phyloP scores from a whole-genome alignment of 2,888 invertebrate species.

The Dioctria rufipes region DNA sequence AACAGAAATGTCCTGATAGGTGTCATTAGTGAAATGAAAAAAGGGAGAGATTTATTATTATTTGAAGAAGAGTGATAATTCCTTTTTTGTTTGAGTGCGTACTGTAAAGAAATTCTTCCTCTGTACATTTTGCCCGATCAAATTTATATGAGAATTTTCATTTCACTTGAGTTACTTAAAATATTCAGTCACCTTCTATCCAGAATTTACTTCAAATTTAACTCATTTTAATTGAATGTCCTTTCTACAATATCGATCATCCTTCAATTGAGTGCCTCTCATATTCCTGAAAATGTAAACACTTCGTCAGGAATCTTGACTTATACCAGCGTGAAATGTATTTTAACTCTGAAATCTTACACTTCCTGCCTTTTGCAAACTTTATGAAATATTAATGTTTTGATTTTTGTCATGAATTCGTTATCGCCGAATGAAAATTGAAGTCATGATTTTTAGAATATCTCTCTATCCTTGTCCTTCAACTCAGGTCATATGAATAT shows the following conservation, averaged over 20 bases:
- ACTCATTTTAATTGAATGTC: constrained; percentile 45
- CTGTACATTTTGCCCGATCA: too few species aligned
- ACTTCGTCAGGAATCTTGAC: constrained; percentile 27
- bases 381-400: constrained; percentile 48
- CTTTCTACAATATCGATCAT: constrained; percentile 8
- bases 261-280: background rate
- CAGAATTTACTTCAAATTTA: background rate
- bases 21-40: too few species aligned
- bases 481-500: constrained; percentile 31
- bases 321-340: constrained; percentile 15
- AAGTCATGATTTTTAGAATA: constrained; percentile 45
- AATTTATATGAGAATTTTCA: too few species aligned
- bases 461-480: background rate
- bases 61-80: too few species aligned
- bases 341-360: constrained; percentile 22
- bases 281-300: constrained; percentile 38
- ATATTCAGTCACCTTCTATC: too few species aligned
- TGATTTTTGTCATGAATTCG: constrained; percentile 49
- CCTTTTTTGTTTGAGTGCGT: too few species aligned
- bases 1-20: too few species aligned
- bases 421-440: constrained; percentile 32
- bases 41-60: too few species aligned
- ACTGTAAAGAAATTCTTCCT: too few species aligned
- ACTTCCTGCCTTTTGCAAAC: constrained; percentile 38
- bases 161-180: too few species aligned